phyloP scores from a whole-genome alignment of 53 echinoderm and acorn worm species.

The Hippasteria phrygiana region DNA sequence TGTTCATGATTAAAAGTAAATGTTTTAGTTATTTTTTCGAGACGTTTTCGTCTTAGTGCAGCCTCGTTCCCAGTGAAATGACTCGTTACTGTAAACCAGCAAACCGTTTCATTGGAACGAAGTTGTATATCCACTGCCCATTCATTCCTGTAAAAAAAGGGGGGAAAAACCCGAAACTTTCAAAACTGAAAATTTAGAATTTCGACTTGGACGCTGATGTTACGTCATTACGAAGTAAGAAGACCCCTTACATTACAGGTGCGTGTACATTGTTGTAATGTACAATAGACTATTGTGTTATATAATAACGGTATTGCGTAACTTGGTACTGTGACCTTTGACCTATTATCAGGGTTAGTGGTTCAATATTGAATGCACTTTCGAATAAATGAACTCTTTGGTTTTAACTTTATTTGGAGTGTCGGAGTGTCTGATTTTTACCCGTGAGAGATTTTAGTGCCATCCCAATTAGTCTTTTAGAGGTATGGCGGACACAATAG shows the following conservation, averaged over 20 bases:
- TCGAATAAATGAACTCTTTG: slow-evolving; percentile 63
- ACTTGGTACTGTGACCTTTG: slow-evolving; percentile 55
- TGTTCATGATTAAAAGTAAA: background rate
- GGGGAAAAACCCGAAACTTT: background rate
- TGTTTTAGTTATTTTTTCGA: slow-evolving; percentile 9
- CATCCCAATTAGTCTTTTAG: background rate
- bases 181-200: background rate
- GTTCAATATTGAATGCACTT: slow-evolving; percentile 66
- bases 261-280: slow-evolving; percentile 53
- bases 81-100: background rate
- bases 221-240: slow-evolving; percentile 20
- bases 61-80: slow-evolving; percentile 28
- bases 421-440: background rate
- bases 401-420: slow-evolving; percentile 51
- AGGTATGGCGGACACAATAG: too few species aligned
- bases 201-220: slow-evolving; percentile 24
- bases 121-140: slow-evolving; percentile 35
- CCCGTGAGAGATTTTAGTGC: background rate
- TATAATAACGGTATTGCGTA: slow-evolving; percentile 38
- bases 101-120: background rate
- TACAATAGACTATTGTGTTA: slow-evolving; percentile 60
- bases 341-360: slow-evolving; percentile 65
- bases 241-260: slow-evolving; percentile 12
- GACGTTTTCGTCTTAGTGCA: slow-evolving; percentile 14
- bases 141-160: slow-evolving; percentile 15